Percentiles rank a stretch among this genome's conserved stretches.
Conservation (phyloP, 2,797 vertebrate species). For the Tamandua tetradactyla region DNA sequence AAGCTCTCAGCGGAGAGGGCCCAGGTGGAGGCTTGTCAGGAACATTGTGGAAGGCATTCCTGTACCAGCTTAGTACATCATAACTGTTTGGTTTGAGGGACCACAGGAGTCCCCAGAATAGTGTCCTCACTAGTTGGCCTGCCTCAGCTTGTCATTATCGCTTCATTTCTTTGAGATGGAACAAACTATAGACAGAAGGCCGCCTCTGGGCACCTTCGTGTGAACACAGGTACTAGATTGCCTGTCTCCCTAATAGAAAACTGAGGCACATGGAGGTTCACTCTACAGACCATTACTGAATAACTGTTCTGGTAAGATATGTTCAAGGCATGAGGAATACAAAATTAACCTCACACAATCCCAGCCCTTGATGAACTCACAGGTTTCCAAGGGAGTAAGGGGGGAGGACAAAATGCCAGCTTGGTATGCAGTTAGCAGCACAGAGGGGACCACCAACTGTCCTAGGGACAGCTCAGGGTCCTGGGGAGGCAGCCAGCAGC, state of each 20-base stretch:
- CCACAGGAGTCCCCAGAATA: background rate
- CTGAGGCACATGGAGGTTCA: background rate
- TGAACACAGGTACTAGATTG: rapidly evolving
- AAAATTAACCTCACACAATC: background rate
- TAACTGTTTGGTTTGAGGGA: background rate
- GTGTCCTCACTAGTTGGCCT: background rate
- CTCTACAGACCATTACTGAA: background rate
- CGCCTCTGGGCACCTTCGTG: background rate
- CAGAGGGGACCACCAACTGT: background rate
- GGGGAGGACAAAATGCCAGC: background rate
- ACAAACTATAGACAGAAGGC: background rate
- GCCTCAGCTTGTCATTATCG: background rate
- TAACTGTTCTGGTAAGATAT: background rate
- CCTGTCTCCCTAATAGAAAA: background rate
- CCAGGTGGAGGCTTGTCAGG: background rate
- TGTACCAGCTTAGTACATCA: background rate
- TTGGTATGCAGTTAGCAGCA: rapidly evolving
- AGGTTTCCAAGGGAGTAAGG: background rate
- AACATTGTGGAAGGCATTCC: background rate
- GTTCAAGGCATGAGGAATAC: background rate
- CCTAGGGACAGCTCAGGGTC: background rate
- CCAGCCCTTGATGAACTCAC: background rate
- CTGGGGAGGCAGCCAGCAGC: background rate
- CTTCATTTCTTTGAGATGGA: background rate
- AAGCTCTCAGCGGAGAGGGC: background rate